Base-by-base conservation (phyloP, 2,888 invertebrate species). In the Allygus modestus region DNA sequence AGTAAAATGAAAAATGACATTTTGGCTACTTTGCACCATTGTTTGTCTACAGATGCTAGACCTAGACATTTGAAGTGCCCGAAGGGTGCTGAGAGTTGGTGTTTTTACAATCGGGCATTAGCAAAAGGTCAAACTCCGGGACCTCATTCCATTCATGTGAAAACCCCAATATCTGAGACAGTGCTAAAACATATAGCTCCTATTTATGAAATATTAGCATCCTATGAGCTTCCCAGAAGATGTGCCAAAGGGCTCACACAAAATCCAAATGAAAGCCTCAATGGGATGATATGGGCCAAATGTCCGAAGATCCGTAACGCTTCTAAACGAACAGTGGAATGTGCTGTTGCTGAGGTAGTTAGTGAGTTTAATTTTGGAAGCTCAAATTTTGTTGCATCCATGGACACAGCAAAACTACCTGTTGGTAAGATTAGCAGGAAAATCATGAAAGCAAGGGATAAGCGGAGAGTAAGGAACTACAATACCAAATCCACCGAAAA, bases 1-100 rank as follows among this genome's bases (percentile, higher is more conserved):
- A 82, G 75, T 28, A 33, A 86, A 23, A 87, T 88, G 88, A 85
- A 84, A 23, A 83, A 43, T 15, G 85, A 73, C 26, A 87, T 88
- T 23, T 87, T 85, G 84, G 88, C 87, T 17, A 88, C 87, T 7
- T 84, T 86, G 20, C 65, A 87, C 69, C 87, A 88, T 73, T 87
- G 87, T 31, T 17, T 37, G 23, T 79, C 46, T 23, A 23, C 54
- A 12, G 54, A 54, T 23, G 31, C 12, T 1, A 26, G 26, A 26
- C 79, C 51, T 11, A 37, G 37, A 33, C 79, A 79, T 54, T 4
- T 7, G 17, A 79, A 46, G 12, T 79, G 79, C 46, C 79, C 79
- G 0, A 26, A 46, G 23, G 79, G 79, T 15, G 26, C 37, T 17
- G 26, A 79, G 4, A 37, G 41, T 28, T 79, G 79, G 79, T 79